phyloP scores from a whole-genome alignment of 2,888 invertebrate genomes.

The Dysmachus trigonus region DNA sequence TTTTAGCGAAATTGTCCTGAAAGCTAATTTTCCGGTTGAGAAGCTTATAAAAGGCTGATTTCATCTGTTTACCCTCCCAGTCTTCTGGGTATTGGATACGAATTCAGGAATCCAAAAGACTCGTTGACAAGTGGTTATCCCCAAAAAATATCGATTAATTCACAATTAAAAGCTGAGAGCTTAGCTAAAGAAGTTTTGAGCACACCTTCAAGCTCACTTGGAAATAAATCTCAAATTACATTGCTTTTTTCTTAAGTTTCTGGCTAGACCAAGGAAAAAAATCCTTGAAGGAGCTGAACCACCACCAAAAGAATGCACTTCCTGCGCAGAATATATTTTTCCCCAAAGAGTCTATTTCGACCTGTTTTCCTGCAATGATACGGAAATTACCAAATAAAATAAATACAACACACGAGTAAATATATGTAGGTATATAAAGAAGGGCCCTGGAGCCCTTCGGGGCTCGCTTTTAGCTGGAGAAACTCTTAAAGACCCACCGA shows the following conservation, averaged over 20 bases:
- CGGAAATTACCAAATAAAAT: neutral
- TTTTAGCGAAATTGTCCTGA: neutral
- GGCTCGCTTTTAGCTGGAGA: neutral
- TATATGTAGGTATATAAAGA: no score
- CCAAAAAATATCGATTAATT: neutral
- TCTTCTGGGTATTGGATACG: neutral
- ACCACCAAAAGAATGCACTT: neutral
- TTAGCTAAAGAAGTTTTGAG: neutral
- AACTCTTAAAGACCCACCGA: neutral
- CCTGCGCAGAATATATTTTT: neutral
- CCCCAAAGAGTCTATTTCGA: neutral
- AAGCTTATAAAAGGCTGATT: neutral
- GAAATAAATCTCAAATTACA: neutral
- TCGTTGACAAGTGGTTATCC: neutral
- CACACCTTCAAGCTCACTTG: neutral
- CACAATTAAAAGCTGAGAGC: neutral
- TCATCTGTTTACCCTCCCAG: neutral
- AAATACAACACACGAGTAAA: neutral
- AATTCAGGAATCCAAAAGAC: neutral
- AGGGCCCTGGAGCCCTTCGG: neutral
- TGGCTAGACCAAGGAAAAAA: neutral
- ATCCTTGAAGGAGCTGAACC: neutral
- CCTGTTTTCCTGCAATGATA: neutral
- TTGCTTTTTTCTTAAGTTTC: neutral
- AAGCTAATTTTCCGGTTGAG: neutral